Percentiles rank a stretch among this genome's conserved stretches.
These are phyloP conservation scores for Petrolisthes manimaculis DNA, from an alignment of 2,888 invertebrate species.

Conservation along the genomic window DNA sequence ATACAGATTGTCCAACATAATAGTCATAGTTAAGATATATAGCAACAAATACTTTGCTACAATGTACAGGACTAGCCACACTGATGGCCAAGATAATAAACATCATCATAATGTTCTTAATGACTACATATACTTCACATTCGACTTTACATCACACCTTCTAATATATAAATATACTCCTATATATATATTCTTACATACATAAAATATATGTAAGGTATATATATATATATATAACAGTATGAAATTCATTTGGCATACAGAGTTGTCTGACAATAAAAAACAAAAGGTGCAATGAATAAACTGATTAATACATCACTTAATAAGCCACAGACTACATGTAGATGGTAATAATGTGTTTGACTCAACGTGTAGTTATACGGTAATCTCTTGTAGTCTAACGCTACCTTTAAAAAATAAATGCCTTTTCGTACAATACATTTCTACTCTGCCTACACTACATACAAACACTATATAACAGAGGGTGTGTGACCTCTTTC, in stretches of 20 bases:
- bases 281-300: neutral
- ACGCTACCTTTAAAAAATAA: neutral
- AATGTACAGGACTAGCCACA: constrained; percentile 46
- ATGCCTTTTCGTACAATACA: constrained; percentile 13
- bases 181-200: neutral
- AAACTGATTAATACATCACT: neutral
- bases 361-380: neutral
- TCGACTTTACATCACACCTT: neutral
- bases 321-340: neutral
- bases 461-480: neutral
- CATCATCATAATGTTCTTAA: constrained; percentile 20
- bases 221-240: neutral
- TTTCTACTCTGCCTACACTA: neutral
- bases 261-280: neutral
- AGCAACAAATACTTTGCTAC: constrained; percentile 22
- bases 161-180: neutral
- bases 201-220: neutral
- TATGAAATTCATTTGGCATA: constrained; percentile 9
- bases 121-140: too few species aligned
- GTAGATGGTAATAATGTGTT: neutral
- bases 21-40: neutral
- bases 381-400: neutral
- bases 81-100: constrained; percentile 36
- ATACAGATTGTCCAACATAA: neutral
- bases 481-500: too few species aligned